Percentiles rank a stretch among this genome's conserved stretches.
These are phyloP conservation scores for Pheosia gnoma DNA, from an alignment of 2,888 invertebrate species.

Conservation along the genomic window DNA sequence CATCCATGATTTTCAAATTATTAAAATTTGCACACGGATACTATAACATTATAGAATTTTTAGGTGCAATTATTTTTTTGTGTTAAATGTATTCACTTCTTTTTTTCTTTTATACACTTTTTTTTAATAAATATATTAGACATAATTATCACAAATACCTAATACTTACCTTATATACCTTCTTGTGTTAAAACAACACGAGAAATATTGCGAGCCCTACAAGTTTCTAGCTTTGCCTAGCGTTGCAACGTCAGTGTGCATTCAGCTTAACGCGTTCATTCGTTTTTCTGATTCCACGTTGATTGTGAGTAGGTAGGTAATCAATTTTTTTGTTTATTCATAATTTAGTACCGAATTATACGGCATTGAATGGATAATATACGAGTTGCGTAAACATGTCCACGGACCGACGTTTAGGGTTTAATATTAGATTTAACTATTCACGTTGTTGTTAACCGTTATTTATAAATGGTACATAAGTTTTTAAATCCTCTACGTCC, in stretches of 20 bases:
- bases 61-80: too few relatives aligned
- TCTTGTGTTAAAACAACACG: too few relatives aligned
- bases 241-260: slow-evolving; percentile 36
- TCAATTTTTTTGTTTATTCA: slow-evolving; percentile 56
- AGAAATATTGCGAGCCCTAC: too few relatives aligned
- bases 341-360: slow-evolving; percentile 53
- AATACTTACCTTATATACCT: too few relatives aligned
- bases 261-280: slow-evolving; percentile 44
- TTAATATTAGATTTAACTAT: slow-evolving; percentile 15
- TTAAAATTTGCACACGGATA: too few relatives aligned
- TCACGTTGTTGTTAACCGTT: background rate
- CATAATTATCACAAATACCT: too few relatives aligned
- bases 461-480: background rate
- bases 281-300: slow-evolving; percentile 61
- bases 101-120: too few relatives aligned
- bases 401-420: slow-evolving; percentile 19
- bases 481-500: background rate
- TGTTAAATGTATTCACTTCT: too few relatives aligned
- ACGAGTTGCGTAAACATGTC: slow-evolving; percentile 35
- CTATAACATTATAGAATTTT: too few relatives aligned
- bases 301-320: slow-evolving; percentile 62
- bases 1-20: too few relatives aligned
- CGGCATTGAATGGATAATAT: slow-evolving; percentile 42
- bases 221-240: background rate
- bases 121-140: too few relatives aligned